Base-by-base conservation (phyloP, 2,888 invertebrate genomes). In the Clivina fossor region DNA sequence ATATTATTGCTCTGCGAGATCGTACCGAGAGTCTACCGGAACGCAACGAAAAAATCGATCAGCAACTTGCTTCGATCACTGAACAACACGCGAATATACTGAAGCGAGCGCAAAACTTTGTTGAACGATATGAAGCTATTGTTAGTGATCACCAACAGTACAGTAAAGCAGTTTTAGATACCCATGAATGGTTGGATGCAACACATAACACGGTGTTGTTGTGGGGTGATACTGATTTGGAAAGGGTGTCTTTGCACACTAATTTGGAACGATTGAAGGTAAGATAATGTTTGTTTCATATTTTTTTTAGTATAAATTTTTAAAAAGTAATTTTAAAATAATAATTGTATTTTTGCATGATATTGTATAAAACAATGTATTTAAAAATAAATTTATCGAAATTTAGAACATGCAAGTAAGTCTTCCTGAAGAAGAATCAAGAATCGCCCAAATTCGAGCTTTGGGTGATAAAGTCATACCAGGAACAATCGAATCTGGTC, bases 391-490 rank as follows among this genome's bases (percentile, higher is more conserved):
- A n/a, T n/a, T n/a, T n/a, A n/a, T n/a, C n/a, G n/a, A n/a, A n/a
- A n/a, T n/a, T n/a, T n/a, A n/a, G 78, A 90, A 89, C 65, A 74
- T 94, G 8, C 83, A 90, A 69, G 74, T 83, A 4, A 87, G 83
- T 65, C 75, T 95, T 50, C 86, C 88, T 0, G 94, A 95, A 69
- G 96, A 96, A 68, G 89, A 91, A 67, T 84, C 84, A 3, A 81
- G 92, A 53, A 85, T 95, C 16, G 84, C 86, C 62, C 85, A 85
- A 69, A 90, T 95, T 49, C 82, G 90, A 50, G 77, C 79, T 4
- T 71, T 94, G n/a, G 93, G 93, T 1, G 91, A 93, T 69, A 91
- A 91, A 70, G 94, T 96, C 0, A 82, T 93, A 32, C 90, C 92
- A 2, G 91, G 90, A 18, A 93, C 93, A 0, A 77, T 89, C 26